phyloP scores from a whole-genome alignment of 2,888 invertebrate species.

The Pristionchus exspectatus region DNA sequence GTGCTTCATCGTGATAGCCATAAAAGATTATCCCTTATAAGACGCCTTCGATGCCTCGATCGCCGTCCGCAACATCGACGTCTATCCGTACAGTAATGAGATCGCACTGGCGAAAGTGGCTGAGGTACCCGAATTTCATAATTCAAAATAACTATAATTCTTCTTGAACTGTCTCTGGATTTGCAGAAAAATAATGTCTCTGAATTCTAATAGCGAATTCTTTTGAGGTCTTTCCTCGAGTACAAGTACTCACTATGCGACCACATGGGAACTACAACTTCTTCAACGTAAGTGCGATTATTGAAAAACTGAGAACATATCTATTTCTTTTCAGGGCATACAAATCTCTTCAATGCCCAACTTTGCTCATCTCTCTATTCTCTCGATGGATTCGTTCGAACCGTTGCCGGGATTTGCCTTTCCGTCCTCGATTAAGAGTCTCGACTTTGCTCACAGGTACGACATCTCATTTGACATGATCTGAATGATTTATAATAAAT shows the following conservation, averaged over 20 bases:
- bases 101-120: neutral
- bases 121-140: neutral
- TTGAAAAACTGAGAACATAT: too few relatives aligned
- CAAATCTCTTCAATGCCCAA: neutral
- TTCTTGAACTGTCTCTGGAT: neutral
- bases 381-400: conserved; percentile 41
- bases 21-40: neutral
- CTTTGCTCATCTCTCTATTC: conserved; percentile 3
- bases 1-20: too few relatives aligned
- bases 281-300: neutral
- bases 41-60: neutral
- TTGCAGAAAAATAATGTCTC: neutral
- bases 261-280: conserved; percentile 33
- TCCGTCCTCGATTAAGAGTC: conserved; percentile 22
- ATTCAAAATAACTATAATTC: neutral
- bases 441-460: conserved; percentile 34
- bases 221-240: conserved; percentile 2
- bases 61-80: neutral
- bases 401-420: neutral
- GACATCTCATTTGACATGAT: neutral
- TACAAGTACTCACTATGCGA: conserved; percentile 7
- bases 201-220: neutral
- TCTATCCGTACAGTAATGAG: conserved; percentile 40
- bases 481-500: neutral
- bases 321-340: neutral